phyloP scores from a whole-genome alignment of 2,888 invertebrate genomes.

The Agonopterix alstromeriana region DNA sequence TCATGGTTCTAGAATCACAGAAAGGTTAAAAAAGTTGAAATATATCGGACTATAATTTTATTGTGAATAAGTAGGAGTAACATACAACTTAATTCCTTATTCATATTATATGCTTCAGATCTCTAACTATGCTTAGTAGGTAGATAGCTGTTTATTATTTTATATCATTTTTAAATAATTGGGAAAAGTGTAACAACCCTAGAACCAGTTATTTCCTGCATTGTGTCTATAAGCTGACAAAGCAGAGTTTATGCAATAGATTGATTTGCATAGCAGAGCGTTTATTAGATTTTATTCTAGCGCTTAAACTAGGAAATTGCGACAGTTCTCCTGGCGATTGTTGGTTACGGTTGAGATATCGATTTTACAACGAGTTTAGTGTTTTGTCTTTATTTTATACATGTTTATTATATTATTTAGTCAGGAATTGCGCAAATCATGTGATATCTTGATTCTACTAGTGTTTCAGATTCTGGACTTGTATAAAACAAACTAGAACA shows the following conservation, averaged over 20 bases:
- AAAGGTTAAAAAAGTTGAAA: no score
- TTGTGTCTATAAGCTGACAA: constrained; percentile 27
- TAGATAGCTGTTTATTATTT: no score
- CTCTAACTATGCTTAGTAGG: not conserved
- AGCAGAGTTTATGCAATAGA: constrained; percentile 27
- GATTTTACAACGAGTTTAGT: not conserved
- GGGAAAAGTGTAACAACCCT: constrained; percentile 14
- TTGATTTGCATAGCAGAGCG: constrained; percentile 56
- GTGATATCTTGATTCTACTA: no score
- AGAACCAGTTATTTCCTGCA: constrained; percentile 28
- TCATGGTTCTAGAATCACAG: no score
- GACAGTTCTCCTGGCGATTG: constrained; percentile 24
- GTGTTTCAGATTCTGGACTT: no score
- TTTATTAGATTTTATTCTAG: constrained; percentile 41
- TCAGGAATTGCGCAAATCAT: not conserved
- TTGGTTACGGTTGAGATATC: constrained; percentile 4
- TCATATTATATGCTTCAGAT: not conserved
- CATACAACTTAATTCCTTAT: not conserved
- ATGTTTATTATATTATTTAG: not conserved
- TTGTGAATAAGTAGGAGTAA: not conserved
- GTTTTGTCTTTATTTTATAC: not conserved
- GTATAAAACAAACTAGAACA: no score
- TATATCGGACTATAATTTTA: no score
- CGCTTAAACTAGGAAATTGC: constrained; percentile 29
- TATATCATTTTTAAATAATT: no score